phyloP scores from a whole-genome alignment of 2,113 vertebrate genomes.

The Podiceps cristatus region DNA sequence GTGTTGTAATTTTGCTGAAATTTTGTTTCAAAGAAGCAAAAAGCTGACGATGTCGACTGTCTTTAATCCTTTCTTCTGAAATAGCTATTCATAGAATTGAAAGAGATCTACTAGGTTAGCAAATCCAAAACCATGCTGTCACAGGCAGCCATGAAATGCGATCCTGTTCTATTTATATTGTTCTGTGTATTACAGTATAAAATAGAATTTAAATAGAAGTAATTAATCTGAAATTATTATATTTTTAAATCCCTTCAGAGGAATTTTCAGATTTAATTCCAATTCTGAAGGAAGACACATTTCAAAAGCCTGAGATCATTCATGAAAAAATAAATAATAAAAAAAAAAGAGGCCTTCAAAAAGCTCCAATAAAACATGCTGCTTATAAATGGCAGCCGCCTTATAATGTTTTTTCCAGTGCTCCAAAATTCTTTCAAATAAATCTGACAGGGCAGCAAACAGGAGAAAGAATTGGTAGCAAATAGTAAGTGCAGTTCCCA shows the following conservation, averaged over 20 bases:
- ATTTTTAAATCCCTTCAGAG: background rate
- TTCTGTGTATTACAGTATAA: slow-evolving; percentile 5
- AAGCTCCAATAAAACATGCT: background rate
- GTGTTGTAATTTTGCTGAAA: slow-evolving; percentile 42
- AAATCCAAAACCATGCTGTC: slow-evolving; percentile 54
- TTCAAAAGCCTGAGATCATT: slow-evolving; percentile 1
- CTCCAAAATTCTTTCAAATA: slow-evolving; percentile 25
- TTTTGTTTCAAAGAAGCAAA: slow-evolving; percentile 46
- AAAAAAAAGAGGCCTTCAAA: background rate
- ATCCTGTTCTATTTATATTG: slow-evolving; percentile 53
- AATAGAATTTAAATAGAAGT: slow-evolving; percentile 35
- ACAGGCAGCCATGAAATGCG: slow-evolving; percentile 37
- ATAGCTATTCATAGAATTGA: slow-evolving; percentile 61
- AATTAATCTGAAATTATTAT: background rate
- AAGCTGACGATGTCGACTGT: slow-evolving; percentile 15
- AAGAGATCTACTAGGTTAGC: slow-evolving; percentile 63
- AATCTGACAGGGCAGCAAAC: slow-evolving; percentile 34
- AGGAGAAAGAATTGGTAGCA: slow-evolving; percentile 1
- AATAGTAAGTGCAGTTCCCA: slow-evolving; percentile 2
- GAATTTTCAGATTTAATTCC: slow-evolving; percentile 37
- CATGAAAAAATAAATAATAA: background rate
- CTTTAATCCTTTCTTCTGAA: slow-evolving; percentile 62
- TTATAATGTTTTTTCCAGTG: background rate
- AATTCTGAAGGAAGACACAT: slow-evolving; percentile 19
- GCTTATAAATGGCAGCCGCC: background rate